phyloP scores from a whole-genome alignment of 2,113 vertebrate genomes.

The Heterotilapia buettikoferi region DNA sequence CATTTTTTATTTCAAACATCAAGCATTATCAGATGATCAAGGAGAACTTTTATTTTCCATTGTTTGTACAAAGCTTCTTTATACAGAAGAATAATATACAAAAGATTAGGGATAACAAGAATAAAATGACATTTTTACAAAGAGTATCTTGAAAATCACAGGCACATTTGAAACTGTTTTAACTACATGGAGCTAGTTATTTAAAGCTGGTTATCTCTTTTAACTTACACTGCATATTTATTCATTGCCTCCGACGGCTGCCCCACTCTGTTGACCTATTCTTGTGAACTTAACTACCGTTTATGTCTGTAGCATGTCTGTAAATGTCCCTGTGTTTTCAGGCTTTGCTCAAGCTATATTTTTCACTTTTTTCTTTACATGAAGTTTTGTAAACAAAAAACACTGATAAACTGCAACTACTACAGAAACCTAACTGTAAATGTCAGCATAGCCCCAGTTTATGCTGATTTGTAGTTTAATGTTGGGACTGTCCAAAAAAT shows the following conservation, averaged over 20 bases:
- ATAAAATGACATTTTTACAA: slow-evolving; percentile 46
- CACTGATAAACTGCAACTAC: slow-evolving; percentile 1
- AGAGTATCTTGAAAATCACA: slow-evolving; percentile 57
- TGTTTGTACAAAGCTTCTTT: slow-evolving; percentile 65
- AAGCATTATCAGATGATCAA: slow-evolving; percentile 1
- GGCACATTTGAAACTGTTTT: slow-evolving; percentile 55
- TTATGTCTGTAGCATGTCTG: slow-evolving; percentile 35
- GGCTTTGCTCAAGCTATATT: slow-evolving; percentile 3
- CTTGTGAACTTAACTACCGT: slow-evolving; percentile 36
- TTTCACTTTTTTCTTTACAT: background rate
- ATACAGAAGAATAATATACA: slow-evolving; percentile 62
- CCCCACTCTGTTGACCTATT: background rate
- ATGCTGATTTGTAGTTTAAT: background rate
- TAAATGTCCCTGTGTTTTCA: slow-evolving; percentile 65
- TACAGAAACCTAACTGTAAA: slow-evolving; percentile 23
- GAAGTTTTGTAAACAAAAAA: slow-evolving; percentile 33
- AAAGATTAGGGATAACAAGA: slow-evolving; percentile 6
- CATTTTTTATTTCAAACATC: background rate
- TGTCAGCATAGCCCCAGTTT: slow-evolving; percentile 18
- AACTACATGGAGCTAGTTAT: slow-evolving; percentile 50
- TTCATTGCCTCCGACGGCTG: background rate
- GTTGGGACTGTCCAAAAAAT: background rate
- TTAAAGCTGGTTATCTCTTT: background rate
- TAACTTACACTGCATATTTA: slow-evolving; percentile 6
- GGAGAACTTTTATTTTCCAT: slow-evolving; percentile 52